phyloP scores from a whole-genome alignment of 1,140 invertebrate species.

The Cataglyphis hispanica region DNA sequence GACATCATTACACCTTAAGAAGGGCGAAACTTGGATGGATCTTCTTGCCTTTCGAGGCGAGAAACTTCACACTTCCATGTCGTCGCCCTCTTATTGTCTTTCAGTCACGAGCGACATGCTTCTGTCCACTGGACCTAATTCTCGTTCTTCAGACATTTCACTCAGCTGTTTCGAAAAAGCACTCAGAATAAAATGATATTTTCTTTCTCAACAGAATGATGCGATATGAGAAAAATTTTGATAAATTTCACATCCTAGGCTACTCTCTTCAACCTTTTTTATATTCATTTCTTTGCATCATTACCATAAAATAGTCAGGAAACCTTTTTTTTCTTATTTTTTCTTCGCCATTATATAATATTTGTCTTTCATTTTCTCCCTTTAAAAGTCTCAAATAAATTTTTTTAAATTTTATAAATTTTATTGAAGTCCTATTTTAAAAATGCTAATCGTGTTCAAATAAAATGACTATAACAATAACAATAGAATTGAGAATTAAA shows the following conservation, averaged over 20 bases:
- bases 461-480: constrained; percentile 2
- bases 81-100: constrained; percentile 52
- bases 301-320: neutral
- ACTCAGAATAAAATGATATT: constrained; percentile 44
- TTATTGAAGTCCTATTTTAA: too few species aligned
- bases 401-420: too few species aligned
- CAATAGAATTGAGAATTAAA: constrained; percentile 6
- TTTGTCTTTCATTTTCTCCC: neutral
- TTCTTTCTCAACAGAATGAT: constrained; percentile 14
- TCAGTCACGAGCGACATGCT: constrained; percentile 54
- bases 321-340: constrained; percentile 3
- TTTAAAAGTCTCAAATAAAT: too few species aligned
- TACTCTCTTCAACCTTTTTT: neutral
- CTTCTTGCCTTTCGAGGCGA: constrained; percentile 30
- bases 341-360: neutral
- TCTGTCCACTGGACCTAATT: constrained; percentile 55
- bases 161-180: constrained; percentile 15
- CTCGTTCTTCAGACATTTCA: constrained; percentile 18
- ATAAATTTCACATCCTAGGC: constrained; percentile 8
- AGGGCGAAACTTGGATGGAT: constrained; percentile 35
- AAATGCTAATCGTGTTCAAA: too few species aligned
- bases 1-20: constrained; percentile 39
- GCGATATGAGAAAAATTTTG: neutral
- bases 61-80: constrained; percentile 59
- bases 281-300: neutral